These are phyloP conservation scores for Ctenodactylus gundi DNA, from an alignment of 2,113 vertebrate species.

Conservation along the genomic window DNA sequence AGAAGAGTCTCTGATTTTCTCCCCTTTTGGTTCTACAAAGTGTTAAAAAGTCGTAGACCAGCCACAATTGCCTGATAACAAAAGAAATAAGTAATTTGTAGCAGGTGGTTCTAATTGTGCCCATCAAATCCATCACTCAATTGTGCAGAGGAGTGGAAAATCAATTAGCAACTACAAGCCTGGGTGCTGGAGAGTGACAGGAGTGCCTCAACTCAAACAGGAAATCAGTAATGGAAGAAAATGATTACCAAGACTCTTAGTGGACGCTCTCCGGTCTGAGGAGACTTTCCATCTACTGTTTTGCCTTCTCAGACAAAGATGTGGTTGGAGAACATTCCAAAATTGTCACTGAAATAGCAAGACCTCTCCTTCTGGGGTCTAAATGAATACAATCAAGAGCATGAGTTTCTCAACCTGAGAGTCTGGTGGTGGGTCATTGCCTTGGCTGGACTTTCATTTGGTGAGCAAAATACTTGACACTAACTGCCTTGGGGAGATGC, in stretches of 20 bases:
- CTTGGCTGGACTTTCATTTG: neutral
- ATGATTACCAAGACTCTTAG: slow-evolving; percentile 2
- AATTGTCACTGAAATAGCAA: neutral
- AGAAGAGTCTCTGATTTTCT: neutral
- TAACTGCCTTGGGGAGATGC: neutral
- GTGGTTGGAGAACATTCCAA: neutral
- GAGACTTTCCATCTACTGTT: neutral
- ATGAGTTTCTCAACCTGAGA: neutral
- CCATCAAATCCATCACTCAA: slow-evolving; percentile 68
- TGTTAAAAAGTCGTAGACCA: slow-evolving; percentile 61
- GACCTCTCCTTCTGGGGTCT: neutral
- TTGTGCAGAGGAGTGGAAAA: slow-evolving; percentile 76
- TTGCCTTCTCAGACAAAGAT: slow-evolving; percentile 23
- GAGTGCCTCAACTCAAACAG: slow-evolving; percentile 43
- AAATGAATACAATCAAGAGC: neutral
- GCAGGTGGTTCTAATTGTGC: slow-evolving; percentile 76
- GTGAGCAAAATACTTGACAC: neutral
- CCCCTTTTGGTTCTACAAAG: slow-evolving; percentile 6
- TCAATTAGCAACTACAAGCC: slow-evolving; percentile 71
- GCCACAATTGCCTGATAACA: slow-evolving; percentile 26
- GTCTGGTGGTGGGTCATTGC: neutral
- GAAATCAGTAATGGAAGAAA: slow-evolving; percentile 55
- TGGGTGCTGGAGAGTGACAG: slow-evolving; percentile 55
- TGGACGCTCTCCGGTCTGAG: neutral
- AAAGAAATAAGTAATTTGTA: slow-evolving; percentile 69